Evolutionary conservation across 2,113 vertebrate species (phyloP).

Genomic region (Pelobates fuscus): DNA sequence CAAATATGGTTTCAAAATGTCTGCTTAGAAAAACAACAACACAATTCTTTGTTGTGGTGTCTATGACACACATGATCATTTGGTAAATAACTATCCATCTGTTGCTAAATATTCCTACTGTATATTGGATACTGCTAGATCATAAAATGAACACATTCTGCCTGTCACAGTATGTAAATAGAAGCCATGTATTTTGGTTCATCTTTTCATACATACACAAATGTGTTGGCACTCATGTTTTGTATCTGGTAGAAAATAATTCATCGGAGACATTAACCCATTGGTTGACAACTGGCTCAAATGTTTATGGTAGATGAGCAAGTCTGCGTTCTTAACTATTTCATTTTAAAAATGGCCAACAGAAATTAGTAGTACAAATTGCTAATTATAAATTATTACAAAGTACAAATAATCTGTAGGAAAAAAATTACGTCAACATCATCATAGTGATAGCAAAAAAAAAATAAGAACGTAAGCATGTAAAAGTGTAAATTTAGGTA

Average conservation of each 20-base stretch:
- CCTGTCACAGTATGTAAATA: conserved; percentile 38
- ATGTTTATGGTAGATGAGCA: too few species aligned
- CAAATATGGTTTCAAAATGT: conserved; percentile 26
- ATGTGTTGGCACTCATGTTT: conserved; percentile 17
- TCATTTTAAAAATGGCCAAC: too few species aligned
- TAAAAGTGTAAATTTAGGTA: too few species aligned
- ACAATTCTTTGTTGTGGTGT: conserved; percentile 18
- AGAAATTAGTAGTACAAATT: too few species aligned
- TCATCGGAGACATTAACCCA: background rate
- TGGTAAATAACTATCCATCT: conserved; percentile 44
- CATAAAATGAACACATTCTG: conserved; percentile 40
- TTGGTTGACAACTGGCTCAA: too few species aligned
- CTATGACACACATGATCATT: conserved; percentile 36
- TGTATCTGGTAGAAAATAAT: background rate
- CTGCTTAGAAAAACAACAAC: background rate
- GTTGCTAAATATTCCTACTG: conserved; percentile 33
- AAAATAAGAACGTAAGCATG: too few species aligned
- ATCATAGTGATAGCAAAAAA: too few species aligned
- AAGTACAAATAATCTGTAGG: too few species aligned
- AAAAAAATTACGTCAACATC: too few species aligned
- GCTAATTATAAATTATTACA: too few species aligned
- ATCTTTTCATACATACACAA: conserved; percentile 18
- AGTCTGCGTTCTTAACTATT: too few species aligned
- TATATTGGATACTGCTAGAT: conserved; percentile 10
- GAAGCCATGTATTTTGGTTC: conserved; percentile 15